phyloP scores from a whole-genome alignment of 2,888 invertebrate species.

The Azorinus chamasolen region DNA sequence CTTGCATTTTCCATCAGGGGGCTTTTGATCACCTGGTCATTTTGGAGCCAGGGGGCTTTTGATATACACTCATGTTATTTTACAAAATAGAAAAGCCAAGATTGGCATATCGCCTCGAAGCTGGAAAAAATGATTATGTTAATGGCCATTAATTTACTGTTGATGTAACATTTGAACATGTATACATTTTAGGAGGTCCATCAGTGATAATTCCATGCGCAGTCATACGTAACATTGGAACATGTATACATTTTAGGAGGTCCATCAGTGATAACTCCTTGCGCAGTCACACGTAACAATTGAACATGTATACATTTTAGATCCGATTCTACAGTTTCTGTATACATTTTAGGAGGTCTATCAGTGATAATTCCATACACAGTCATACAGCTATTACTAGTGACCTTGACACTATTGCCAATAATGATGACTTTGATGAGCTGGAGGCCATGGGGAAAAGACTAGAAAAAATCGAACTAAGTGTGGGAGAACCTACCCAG shows the following conservation, averaged over 20 bases:
- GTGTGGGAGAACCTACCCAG: slow-evolving; percentile 74
- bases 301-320: slow-evolving; percentile 37
- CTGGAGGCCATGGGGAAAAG: slow-evolving; percentile 62
- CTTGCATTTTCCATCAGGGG: too few relatives aligned
- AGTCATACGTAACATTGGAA: slow-evolving; percentile 67
- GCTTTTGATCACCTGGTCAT: too few relatives aligned
- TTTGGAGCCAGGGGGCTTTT: too few relatives aligned
- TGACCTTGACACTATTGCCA: slow-evolving; percentile 49
- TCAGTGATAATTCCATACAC: slow-evolving; percentile 76
- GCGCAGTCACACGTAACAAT: slow-evolving; percentile 67
- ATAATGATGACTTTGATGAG: slow-evolving; percentile 60
- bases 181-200: slow-evolving; percentile 70
- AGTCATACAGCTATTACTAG: slow-evolving; percentile 70
- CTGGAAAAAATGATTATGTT: too few relatives aligned
- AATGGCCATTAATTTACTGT: too few relatives aligned
- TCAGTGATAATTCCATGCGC: slow-evolving; percentile 76
- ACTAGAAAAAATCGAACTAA: slow-evolving; percentile 71
- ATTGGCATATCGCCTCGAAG: too few relatives aligned
- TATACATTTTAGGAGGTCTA: slow-evolving; percentile 69
- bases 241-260: slow-evolving; percentile 64
- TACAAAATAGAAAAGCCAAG: too few relatives aligned
- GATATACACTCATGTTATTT: too few relatives aligned
- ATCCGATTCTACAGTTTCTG: too few relatives aligned
- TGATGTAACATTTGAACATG: too few relatives aligned
- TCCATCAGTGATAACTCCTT: slow-evolving; percentile 79